Evolutionary conservation across 1,140 invertebrate species (phyloP).

Genomic region (Dinoponera quadriceps): DNA sequence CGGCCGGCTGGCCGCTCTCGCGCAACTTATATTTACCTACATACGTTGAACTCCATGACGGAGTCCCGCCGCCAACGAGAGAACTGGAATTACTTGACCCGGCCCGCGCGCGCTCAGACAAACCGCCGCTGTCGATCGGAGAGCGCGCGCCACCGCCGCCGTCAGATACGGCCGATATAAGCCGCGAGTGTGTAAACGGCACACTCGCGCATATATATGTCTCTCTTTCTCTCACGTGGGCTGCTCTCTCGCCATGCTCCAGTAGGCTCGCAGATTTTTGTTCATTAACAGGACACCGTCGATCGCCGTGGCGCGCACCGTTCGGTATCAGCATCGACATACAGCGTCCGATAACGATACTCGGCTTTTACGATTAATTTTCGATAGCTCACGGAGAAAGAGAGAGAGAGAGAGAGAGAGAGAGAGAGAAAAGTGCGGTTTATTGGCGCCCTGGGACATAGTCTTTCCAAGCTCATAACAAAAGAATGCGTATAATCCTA

Average conservation of each 20-base stretch:
- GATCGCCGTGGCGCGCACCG: not conserved
- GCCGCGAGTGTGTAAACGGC: constrained; percentile 24
- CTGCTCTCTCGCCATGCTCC: constrained; percentile 68
- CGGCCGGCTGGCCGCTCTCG: constrained; percentile 28
- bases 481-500: too few relatives aligned
- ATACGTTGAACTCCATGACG: constrained; percentile 36
- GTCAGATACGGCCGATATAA: constrained; percentile 20
- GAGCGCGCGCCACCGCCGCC: not conserved
- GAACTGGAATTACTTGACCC: constrained; percentile 66
- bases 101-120: constrained; percentile 39
- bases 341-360: constrained; percentile 62
- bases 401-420: too few relatives aligned
- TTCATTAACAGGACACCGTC: constrained; percentile 69
- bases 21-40: constrained; percentile 61
- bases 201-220: constrained; percentile 36
- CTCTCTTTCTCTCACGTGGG: constrained; percentile 65
- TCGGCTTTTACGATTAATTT: constrained; percentile 45
- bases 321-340: constrained; percentile 10
- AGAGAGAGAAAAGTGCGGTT: too few relatives aligned
- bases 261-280: constrained; percentile 70
- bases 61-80: constrained; percentile 29
- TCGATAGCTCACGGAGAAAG: not conserved
- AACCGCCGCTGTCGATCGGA: constrained; percentile 59
- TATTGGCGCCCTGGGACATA: too few relatives aligned
- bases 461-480: too few relatives aligned